A percentile compares a stretch with the other conserved stretches of the same genome.
These are phyloP conservation scores for Neogale vison DNA, from an alignment of 2,113 vertebrate species.

Conservation along the genomic window DNA sequence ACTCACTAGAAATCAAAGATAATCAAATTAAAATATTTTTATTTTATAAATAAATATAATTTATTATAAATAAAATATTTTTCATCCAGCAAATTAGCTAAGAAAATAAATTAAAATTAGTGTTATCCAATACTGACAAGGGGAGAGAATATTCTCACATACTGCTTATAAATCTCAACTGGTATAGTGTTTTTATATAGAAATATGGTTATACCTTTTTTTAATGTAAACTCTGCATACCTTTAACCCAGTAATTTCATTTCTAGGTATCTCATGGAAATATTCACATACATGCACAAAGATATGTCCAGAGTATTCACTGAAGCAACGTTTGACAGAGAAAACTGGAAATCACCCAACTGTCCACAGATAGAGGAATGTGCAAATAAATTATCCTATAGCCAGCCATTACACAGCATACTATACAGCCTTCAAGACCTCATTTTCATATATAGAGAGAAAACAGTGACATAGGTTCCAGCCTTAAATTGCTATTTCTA, in stretches of 20 bases:
- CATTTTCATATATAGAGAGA: not conserved
- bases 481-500: constrained; percentile 24
- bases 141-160: not conserved
- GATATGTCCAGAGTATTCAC: not conserved
- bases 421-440: not conserved
- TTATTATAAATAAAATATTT: not conserved
- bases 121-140: not conserved
- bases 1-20: not conserved
- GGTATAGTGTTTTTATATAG: not conserved
- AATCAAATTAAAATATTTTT: not conserved
- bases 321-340: not conserved
- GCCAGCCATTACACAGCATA: not conserved
- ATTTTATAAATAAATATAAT: no score
- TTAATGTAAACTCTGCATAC: not conserved
- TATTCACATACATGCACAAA: not conserved
- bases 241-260: not conserved
- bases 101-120: not conserved
- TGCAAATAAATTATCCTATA: not conserved
- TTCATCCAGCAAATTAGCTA: not conserved
- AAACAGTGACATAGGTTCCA: not conserved
- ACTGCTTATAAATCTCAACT: not conserved
- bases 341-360: not conserved
- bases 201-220: not conserved
- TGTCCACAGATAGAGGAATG: not conserved
- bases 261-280: not conserved